These are phyloP conservation scores for Scaptomyza parva DNA, from an alignment of 2,888 invertebrate species.

Conservation along the genomic window DNA sequence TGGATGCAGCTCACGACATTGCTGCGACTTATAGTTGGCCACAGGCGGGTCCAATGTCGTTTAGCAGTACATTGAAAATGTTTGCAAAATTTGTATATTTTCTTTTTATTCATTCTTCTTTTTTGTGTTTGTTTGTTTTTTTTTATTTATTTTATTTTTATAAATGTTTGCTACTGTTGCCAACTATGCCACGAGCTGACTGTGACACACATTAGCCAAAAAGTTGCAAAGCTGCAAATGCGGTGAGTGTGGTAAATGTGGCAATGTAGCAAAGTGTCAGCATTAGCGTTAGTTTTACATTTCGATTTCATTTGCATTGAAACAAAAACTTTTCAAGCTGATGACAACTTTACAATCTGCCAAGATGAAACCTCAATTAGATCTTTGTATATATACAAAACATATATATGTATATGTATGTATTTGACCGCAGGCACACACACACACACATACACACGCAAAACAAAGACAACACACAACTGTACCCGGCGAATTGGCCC, in stretches of 20 bases:
- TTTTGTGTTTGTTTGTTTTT: neutral
- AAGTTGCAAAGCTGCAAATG: slow-evolving; percentile 44
- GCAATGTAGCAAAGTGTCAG: slow-evolving; percentile 35
- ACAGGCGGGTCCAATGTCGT: slow-evolving; percentile 45
- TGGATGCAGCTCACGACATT: slow-evolving; percentile 29
- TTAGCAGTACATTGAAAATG: slow-evolving; percentile 49
- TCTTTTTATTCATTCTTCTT: slow-evolving; percentile 4
- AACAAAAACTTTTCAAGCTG: slow-evolving; percentile 37
- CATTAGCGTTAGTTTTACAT: slow-evolving; percentile 24
- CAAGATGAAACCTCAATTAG: slow-evolving; percentile 55
- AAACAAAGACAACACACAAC: slow-evolving; percentile 45
- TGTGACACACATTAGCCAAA: slow-evolving; percentile 53
- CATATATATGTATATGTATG: neutral
- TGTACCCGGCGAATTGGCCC: slow-evolving; percentile 69
- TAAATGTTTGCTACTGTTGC: slow-evolving; percentile 44
- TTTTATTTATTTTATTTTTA: slow-evolving; percentile 26
- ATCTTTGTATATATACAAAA: slow-evolving; percentile 4
- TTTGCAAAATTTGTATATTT: slow-evolving; percentile 61
- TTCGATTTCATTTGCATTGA: slow-evolving; percentile 73
- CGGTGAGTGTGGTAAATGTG: slow-evolving; percentile 27
- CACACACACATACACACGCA: slow-evolving; percentile 5
- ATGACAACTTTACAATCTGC: slow-evolving; percentile 35
- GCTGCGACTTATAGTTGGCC: slow-evolving; percentile 33
- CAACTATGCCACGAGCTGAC: slow-evolving; percentile 73
- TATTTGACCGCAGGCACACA: slow-evolving; percentile 5